Evolutionary conservation across 2,113 vertebrate species (phyloP).

Genomic region (Labeo catla): DNA sequence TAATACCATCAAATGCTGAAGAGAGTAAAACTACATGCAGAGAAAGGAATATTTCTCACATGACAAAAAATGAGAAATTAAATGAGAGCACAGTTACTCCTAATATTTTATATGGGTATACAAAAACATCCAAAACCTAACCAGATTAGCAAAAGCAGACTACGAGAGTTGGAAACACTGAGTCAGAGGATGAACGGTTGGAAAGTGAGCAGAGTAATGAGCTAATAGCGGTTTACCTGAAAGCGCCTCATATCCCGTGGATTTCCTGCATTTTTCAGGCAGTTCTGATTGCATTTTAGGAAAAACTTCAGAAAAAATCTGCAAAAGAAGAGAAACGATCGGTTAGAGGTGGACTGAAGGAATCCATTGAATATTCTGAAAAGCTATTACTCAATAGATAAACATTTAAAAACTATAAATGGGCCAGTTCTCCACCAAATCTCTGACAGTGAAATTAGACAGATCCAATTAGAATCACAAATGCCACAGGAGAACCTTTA

Average conservation of each 20-base stretch:
- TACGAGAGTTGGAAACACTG: constrained; percentile 2
- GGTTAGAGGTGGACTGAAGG: constrained; percentile 51
- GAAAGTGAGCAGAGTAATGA: background rate
- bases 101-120: background rate
- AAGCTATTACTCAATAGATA: background rate
- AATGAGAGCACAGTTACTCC: no score
- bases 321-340: constrained; percentile 53
- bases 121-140: background rate
- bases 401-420: background rate
- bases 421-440: background rate
- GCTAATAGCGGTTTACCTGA: constrained; percentile 80
- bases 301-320: constrained; percentile 99
- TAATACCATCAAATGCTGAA: constrained; percentile 1
- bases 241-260: constrained; percentile 98
- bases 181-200: constrained; percentile 3
- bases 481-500: background rate
- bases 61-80: background rate
- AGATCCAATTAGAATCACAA: background rate
- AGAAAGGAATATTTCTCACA: background rate
- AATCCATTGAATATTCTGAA: constrained; percentile 24
- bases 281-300: constrained; percentile 99
- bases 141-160: background rate
- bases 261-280: constrained; percentile 98
- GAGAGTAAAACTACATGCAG: background rate
- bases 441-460: background rate